Evolutionary conservation across 2,888 invertebrate species (phyloP), one percentile per base, ranked within the genome.

Genomic region (Trissolcus brochymenae): DNA sequence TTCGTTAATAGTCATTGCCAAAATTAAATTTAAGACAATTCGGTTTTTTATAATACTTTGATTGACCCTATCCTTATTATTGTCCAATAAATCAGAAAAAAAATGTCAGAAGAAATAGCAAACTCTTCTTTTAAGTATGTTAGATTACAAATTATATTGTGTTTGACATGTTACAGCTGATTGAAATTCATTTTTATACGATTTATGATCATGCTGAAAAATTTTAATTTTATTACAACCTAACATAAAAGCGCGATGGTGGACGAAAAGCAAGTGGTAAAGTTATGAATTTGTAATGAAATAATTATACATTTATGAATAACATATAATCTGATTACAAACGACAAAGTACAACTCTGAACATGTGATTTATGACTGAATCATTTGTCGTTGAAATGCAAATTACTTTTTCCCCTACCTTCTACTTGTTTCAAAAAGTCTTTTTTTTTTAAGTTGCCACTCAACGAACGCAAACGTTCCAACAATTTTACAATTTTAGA

Each of bases 301-400:
- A 74, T 74, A 35, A 74, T 74, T 67, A 57, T 29, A 53, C n/a
- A n/a, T n/a, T 61, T 66, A 62, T 74, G 74, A 74, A 74, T 74
- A 74, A 61, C 43, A 62, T 74, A 35, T 35, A 7, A 35, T 35
- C 66, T 62, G 51, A 74, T 41, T 66, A 61, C 53, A 46, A 46
- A 43, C 51, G 67, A 66, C 55, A 73, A 16, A 21, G 35, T 16
- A 41, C 61, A 66, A 73, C 66, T 66, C 55, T 16, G 25, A 60
- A 61, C 66, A 65, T 64, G 57, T 62, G 41, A 40, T 46, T 50
- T 6, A 46, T 46, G 46, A 9, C 16, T 46, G 46, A 46, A 16
- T 46, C 11, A 16, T 16, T 46, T 35, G 35, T 35, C 35, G 35
- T 9, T 35, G 35, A 35, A 35, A 35, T 35, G 11, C 7, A 35